These are phyloP conservation scores for Leucophora obtusa DNA, from an alignment of 2,888 invertebrate genomes.

Conservation along the genomic window DNA sequence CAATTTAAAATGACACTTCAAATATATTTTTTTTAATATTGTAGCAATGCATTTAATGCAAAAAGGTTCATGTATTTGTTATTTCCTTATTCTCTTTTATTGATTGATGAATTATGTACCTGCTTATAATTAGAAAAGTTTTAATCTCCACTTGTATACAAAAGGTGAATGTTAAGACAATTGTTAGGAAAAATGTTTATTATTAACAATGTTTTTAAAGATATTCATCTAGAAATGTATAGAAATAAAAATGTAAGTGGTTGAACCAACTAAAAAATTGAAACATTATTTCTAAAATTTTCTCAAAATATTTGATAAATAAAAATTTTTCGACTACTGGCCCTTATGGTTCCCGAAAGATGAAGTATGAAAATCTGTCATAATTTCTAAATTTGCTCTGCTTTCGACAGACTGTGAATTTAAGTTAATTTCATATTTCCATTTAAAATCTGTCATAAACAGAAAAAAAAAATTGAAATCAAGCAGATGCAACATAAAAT, in stretches of 20 bases:
- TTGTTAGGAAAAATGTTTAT: slow-evolving; percentile 34
- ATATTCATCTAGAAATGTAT: slow-evolving; percentile 20
- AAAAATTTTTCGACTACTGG: too few relatives aligned
- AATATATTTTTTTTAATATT: slow-evolving; percentile 16
- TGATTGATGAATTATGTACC: slow-evolving; percentile 60
- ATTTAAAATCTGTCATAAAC: too few relatives aligned
- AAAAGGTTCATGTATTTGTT: slow-evolving; percentile 43
- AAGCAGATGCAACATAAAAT: too few relatives aligned
- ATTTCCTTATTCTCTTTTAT: slow-evolving; percentile 14
- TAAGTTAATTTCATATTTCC: too few relatives aligned
- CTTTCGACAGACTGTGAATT: too few relatives aligned
- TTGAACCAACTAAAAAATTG: too few relatives aligned
- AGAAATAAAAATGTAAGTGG: not conserved
- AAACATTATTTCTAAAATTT: too few relatives aligned
- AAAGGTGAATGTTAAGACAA: slow-evolving; percentile 28
- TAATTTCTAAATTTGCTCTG: too few relatives aligned
- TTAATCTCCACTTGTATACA: slow-evolving; percentile 26
- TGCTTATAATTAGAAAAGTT: slow-evolving; percentile 53
- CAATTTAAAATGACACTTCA: slow-evolving; percentile 62
- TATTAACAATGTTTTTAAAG: slow-evolving; percentile 26
- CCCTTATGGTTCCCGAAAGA: too few relatives aligned
- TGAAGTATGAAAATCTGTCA: too few relatives aligned
- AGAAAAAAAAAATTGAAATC: too few relatives aligned
- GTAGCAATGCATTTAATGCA: slow-evolving; percentile 36
- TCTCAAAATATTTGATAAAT: too few relatives aligned